phyloP scores from a whole-genome alignment of 2,797 vertebrate species.

The Epinephelus malabaricus region DNA sequence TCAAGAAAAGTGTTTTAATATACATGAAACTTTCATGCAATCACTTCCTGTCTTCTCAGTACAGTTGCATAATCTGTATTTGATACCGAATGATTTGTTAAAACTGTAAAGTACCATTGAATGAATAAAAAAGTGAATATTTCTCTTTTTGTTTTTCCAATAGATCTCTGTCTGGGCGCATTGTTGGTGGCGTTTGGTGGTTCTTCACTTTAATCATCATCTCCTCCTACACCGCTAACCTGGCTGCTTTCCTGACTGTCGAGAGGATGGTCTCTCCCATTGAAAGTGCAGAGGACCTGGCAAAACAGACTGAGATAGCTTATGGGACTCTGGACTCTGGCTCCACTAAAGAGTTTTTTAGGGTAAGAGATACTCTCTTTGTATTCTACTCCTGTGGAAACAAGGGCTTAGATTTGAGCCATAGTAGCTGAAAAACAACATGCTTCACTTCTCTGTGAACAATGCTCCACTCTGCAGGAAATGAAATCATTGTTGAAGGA shows the following conservation, averaged over 20 bases:
- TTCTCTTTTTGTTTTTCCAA: background rate
- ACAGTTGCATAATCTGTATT: background rate
- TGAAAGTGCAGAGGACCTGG: conserved; percentile 98
- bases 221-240: conserved; percentile 99
- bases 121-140: background rate
- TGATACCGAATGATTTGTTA: background rate
- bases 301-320: conserved; percentile 98
- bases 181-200: conserved; percentile 99
- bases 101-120: background rate
- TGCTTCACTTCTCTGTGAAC: background rate
- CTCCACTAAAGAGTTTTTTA: conserved; percentile 99
- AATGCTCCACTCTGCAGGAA: background rate
- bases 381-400: background rate
- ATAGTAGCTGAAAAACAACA: background rate
- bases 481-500: conserved; percentile 2
- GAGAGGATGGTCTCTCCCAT: conserved; percentile 99
- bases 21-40: background rate
- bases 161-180: conserved; percentile 98
- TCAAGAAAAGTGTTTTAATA: background rate
- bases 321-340: conserved; percentile 99
- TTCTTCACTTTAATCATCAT: conserved; percentile 99
- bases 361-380: conserved; percentile 86
- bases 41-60: background rate
- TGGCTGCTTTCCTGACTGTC: conserved; percentile 99
- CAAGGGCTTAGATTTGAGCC: background rate